Evolutionary conservation across 2,888 invertebrate species (phyloP).

Genomic region (Morpho helenor): DNA sequence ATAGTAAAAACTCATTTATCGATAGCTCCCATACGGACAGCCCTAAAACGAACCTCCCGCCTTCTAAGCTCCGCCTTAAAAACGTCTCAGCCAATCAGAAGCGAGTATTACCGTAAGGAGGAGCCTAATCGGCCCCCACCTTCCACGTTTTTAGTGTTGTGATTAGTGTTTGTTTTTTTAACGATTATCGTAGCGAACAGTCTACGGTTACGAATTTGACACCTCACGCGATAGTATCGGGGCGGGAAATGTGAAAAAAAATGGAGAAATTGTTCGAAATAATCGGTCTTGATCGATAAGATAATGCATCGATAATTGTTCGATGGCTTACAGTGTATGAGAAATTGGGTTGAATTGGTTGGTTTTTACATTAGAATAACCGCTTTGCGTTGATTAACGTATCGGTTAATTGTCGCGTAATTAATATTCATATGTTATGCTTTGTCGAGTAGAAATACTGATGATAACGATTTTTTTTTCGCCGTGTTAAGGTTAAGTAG

Average conservation of each 20-base stretch:
- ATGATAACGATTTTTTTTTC: no score
- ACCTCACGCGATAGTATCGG: constrained; percentile 56
- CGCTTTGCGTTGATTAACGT: no score
- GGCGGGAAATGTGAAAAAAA: constrained; percentile 26
- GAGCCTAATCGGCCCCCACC: constrained; percentile 47
- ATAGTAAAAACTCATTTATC: constrained; percentile 62
- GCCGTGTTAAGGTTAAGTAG: no score
- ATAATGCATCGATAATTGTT: constrained; percentile 4
- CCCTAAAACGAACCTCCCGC: constrained; percentile 54
- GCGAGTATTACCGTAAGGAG: constrained; percentile 41
- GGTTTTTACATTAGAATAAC: no score
- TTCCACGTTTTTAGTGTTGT: constrained; percentile 63
- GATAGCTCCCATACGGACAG: constrained; percentile 54
- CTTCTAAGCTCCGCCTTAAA: constrained; percentile 54
- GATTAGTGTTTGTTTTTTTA: constrained; percentile 58
- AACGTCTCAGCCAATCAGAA: constrained; percentile 52
- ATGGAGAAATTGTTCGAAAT: constrained; percentile 7
- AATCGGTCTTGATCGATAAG: constrained; percentile 22
- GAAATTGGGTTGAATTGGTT: not conserved
- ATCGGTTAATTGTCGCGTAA: no score
- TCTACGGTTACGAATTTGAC: constrained; percentile 58
- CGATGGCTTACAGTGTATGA: not conserved
- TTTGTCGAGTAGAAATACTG: no score
- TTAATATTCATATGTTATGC: no score
- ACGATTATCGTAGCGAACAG: constrained; percentile 40